Conservation (phyloP, 2,888 invertebrate species). For the Anaspis maculata region DNA sequence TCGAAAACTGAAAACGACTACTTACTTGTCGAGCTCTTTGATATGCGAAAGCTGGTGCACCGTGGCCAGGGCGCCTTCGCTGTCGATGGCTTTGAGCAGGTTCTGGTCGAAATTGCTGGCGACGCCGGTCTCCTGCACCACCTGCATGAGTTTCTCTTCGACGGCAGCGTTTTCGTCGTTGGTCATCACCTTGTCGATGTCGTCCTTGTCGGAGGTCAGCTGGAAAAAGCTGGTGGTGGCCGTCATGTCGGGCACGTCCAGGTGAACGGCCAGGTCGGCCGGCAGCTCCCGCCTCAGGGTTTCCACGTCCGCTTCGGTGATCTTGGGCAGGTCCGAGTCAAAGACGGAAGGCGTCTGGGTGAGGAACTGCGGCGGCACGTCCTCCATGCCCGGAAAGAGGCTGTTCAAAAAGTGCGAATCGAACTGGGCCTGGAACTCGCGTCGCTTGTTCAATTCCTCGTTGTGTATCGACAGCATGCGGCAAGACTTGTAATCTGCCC, state of each 20-base stretch:
- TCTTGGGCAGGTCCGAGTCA: constrained; percentile 43
- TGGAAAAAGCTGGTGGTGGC: constrained; percentile 63
- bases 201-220: constrained; percentile 18
- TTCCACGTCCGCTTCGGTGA: constrained; percentile 49
- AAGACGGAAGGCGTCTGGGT: constrained; percentile 71
- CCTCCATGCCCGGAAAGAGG: constrained; percentile 86
- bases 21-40: constrained; percentile 40
- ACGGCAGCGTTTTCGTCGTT: constrained; percentile 23
- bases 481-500: constrained; percentile 76
- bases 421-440: constrained; percentile 68
- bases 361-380: constrained; percentile 71
- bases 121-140: constrained; percentile 36
- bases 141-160: constrained; percentile 37
- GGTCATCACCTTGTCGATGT: constrained; percentile 23
- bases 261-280: constrained; percentile 50
- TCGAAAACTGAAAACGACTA: constrained; percentile 9
- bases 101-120: constrained; percentile 38
- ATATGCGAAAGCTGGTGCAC: constrained; percentile 34
- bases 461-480: constrained; percentile 72
- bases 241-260: constrained; percentile 61
- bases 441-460: constrained; percentile 71
- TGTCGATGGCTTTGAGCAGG: constrained; percentile 36
- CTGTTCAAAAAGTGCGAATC: constrained; percentile 78
- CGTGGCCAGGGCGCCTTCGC: constrained; percentile 29
- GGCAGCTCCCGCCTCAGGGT: constrained; percentile 58